Base-by-base conservation (phyloP, 2,888 invertebrate genomes). In the Calameuta filiformis region DNA sequence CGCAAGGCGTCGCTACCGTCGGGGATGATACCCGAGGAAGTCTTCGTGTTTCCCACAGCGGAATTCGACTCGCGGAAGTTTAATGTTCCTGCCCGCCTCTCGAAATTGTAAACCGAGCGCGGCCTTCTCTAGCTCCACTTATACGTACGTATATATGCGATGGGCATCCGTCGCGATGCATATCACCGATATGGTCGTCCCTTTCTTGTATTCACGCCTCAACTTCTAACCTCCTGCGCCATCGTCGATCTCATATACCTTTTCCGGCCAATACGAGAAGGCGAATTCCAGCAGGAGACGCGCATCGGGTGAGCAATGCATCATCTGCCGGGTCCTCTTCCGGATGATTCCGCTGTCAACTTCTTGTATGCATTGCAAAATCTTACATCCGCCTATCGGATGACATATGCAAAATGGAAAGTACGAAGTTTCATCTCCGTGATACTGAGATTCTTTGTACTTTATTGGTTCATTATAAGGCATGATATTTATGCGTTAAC, bases 61-160 rank as follows among this genome's bases (percentile, higher is more conserved):
- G 83, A 87, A 86, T 83, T 79, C 78, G 83, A 86, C 79, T 84
- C 80, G 86, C 85, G 85, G 86, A 85, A 84, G 81, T 83, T 76
- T 80, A 79, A 79, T 80, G 82, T 81, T 79, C 79, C 81, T 83
- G 73, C 79, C 75, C 80, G 80, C 79, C 75, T 76, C 77, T 81
- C 68, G 80, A 85, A 86, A 87, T 71, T 34, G 71, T 71, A 71
- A 33, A 31, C 71, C 71, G 71, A 56, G 71, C 71, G 31, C 71
- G 71, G 31, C 71, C 56, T 56, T 56, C 56, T 9, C 56, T 56
- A 6, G 56, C 56, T 23, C 56, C 15, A 23, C 23, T 23, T 23
- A 56, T 56, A 56, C 23, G 56, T 56, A 56, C 56, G 23, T 56
- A 56, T 56, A 9, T 23, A 56, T 9, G 56, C 56, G 56, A 56